Base-by-base conservation (phyloP, 2,797 vertebrate species). In the Adrianichthys oophorus region DNA sequence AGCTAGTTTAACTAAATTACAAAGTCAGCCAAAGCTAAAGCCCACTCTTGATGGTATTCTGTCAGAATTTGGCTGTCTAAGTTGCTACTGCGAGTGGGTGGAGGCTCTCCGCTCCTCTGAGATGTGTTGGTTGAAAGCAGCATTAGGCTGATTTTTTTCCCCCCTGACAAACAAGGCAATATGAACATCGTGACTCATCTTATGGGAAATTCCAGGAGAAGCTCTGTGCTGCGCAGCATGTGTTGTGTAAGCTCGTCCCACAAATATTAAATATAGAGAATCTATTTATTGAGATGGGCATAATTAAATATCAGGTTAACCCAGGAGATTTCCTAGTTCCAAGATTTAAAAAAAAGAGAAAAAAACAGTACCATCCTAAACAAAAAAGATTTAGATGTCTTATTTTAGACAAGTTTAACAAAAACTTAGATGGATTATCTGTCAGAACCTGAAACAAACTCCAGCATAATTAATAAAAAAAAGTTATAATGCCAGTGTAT, bases 121-220 rank as follows among this genome's bases (percentile, higher is more conserved):
- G 53, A 66, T 32, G 75, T 23, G 64, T 70, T 77, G 65, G 76
- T 46, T 65, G 62, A 48, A 21, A 57, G 42, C 15, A 71, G 68
- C 59, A 53, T 56, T 51, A 32, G 43, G 24, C 41, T 68, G 68
- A 24, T 52, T 51, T 46, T 68, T 68, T 68, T 67, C 62, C 48
- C 24, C 49, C 53, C 26, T 17, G 48, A 64, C 49, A 72, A 74
- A 71, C 18, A 26, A 59, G 42, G 59, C 63, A 19, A 59, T 24
- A 56, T 78, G 50, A 76, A 70, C 64, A 59, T 69, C 2, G 19
- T 76, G 76, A 80, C 32, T 81, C 73, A 65, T 69, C 57, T 48
- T 68, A 23, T 53, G 2, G 48, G 64, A 52, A 79, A 72, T 79
- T 74, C 61, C 72, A 44, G 40, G 56, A 60, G 52, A 58, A 56